phyloP scores from a whole-genome alignment of 2,888 invertebrate species.

The Anticlea derivata region DNA sequence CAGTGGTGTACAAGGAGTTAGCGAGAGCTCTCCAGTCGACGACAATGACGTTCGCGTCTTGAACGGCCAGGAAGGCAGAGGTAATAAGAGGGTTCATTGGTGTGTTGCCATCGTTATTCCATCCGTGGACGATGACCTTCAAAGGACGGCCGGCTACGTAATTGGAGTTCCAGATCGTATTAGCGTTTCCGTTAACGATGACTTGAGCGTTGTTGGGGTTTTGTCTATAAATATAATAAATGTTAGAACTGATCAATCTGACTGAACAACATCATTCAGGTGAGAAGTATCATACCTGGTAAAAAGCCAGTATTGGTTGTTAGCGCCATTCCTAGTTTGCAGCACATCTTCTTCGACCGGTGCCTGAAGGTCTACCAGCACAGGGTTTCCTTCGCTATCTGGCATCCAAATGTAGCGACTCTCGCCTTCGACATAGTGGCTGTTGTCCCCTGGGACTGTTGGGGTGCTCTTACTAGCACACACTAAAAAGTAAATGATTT shows the following conservation, averaged over 20 bases:
- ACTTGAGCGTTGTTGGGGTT: conserved; percentile 56
- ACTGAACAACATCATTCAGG: too few relatives aligned
- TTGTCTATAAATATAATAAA: too few relatives aligned
- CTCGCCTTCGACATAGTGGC: conserved; percentile 67
- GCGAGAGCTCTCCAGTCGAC: conserved; percentile 66
- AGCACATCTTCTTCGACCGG: conserved; percentile 41
- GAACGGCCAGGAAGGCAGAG: conserved; percentile 23
- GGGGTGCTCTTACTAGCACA: conserved; percentile 53
- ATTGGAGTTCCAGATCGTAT: conserved; percentile 36
- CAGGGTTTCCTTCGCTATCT: conserved; percentile 59
- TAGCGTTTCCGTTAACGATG: conserved; percentile 50
- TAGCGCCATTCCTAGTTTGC: conserved; percentile 53
- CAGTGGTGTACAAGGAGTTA: conserved; percentile 47
- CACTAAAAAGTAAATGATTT: conserved; percentile 48
- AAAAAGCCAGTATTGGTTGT: conserved; percentile 65
- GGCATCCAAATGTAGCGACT: conserved; percentile 76
- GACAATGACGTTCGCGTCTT: conserved; percentile 66
- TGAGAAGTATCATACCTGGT: conserved; percentile 50
- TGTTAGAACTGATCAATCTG: too few relatives aligned
- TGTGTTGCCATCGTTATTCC: conserved; percentile 27
- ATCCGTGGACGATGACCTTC: conserved; percentile 29
- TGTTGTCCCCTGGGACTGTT: conserved; percentile 65
- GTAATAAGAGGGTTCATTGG: conserved; percentile 23
- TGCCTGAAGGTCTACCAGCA: conserved; percentile 61
- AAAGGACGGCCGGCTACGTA: conserved; percentile 14